Evolutionary conservation across 2,888 invertebrate species (phyloP).

Genomic region (Crepidodera aurea): DNA sequence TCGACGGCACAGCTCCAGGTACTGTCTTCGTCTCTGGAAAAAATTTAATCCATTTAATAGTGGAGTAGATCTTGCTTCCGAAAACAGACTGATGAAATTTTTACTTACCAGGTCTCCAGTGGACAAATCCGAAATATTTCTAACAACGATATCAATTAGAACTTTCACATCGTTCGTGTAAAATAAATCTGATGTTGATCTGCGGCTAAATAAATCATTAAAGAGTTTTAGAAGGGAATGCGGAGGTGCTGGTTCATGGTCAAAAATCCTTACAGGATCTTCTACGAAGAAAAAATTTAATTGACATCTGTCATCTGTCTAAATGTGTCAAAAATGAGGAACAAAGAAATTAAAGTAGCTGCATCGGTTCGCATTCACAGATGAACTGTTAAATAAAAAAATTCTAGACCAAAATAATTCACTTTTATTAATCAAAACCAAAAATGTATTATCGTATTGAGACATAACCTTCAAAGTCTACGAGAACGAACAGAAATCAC

Average conservation of each 20-base stretch:
- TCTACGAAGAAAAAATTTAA: no score
- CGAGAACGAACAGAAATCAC: no score
- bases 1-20: constrained; percentile 80
- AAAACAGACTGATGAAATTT: neutral
- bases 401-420: no score
- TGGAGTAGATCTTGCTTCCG: neutral
- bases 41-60: no score
- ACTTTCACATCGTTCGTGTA: constrained; percentile 96
- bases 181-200: constrained; percentile 83
- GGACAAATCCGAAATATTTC: constrained; percentile 89
- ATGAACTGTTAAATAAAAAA: no score
- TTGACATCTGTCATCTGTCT: no score
- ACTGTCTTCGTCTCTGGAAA: constrained; percentile 75
- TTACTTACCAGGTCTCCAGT: constrained; percentile 80
- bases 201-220: constrained; percentile 82
- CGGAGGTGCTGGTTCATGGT: constrained; percentile 79
- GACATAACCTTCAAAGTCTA: no score
- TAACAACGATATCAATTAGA: constrained; percentile 89
- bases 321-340: neutral
- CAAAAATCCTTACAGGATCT: constrained; percentile 86
- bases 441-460: no score
- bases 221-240: constrained; percentile 91
- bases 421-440: no score
- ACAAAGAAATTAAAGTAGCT: no score
- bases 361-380: no score